A percentile compares a stretch with the other conserved stretches of the same genome.
Conservation (phyloP, 2,113 vertebrate species). For the Mustelus asterias region DNA sequence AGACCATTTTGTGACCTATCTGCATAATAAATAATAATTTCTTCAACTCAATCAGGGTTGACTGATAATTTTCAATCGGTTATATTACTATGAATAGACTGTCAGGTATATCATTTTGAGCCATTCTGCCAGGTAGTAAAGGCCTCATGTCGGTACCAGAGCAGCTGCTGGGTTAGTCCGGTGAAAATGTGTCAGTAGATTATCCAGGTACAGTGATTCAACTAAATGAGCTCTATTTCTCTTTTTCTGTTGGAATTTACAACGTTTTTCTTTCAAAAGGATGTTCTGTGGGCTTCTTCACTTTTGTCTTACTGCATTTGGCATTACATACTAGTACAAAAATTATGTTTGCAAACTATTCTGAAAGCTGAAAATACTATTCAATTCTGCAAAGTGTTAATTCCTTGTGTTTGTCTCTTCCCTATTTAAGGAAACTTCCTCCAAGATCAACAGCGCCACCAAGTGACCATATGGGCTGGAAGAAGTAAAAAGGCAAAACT, state of each 20-base stretch:
- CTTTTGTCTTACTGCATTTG: neutral
- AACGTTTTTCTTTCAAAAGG: too few species aligned
- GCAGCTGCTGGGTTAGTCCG: neutral
- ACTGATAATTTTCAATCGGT: neutral
- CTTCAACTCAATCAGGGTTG: neutral
- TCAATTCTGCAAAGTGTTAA: neutral
- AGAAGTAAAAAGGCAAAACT: neutral
- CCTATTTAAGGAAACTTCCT: neutral
- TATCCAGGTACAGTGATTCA: neutral
- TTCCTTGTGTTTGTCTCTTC: neutral
- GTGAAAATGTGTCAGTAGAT: neutral
- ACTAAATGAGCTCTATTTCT: too few species aligned
- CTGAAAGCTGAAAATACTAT: neutral
- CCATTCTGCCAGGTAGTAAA: neutral
- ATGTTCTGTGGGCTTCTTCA: neutral
- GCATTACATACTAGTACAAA: neutral
- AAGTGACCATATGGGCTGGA: neutral
- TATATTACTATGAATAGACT: neutral
- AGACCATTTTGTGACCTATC: neutral
- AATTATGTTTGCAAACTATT: neutral
- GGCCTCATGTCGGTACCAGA: neutral
- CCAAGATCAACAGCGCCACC: constrained; percentile 34
- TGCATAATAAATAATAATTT: neutral
- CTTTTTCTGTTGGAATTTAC: too few species aligned
- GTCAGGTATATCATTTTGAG: neutral